These are phyloP conservation scores for Indicator indicator DNA, from an alignment of 2,113 vertebrate genomes.

Conservation along the genomic window DNA sequence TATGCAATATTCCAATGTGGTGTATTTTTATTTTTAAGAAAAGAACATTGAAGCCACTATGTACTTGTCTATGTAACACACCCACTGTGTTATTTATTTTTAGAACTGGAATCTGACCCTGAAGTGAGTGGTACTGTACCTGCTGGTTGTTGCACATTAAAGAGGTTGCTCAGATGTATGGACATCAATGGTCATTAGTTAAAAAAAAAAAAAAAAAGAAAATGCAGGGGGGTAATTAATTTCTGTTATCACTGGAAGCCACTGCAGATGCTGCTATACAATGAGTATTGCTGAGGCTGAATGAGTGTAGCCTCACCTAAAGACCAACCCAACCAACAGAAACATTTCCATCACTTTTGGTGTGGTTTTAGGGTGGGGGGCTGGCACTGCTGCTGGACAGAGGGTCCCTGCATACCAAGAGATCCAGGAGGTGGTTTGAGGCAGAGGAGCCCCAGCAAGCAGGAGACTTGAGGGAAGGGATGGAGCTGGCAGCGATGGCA, in stretches of 20 bases:
- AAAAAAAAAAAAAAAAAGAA: neutral
- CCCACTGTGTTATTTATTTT: slow-evolving; percentile 52
- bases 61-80: slow-evolving; percentile 57
- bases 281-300: neutral
- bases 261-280: neutral
- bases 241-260: neutral
- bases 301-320: neutral
- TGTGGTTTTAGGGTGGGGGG: neutral
- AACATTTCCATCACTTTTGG: neutral
- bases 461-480: accelerated
- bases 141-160: slow-evolving; percentile 71
- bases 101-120: slow-evolving; percentile 35
- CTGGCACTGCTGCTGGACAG: neutral
- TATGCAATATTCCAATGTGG: slow-evolving; percentile 54
- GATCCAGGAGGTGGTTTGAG: neutral
- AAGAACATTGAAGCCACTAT: slow-evolving; percentile 53
- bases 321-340: neutral
- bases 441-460: neutral
- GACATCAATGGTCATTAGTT: neutral
- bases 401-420: neutral
- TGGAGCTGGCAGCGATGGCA: neutral
- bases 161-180: slow-evolving; percentile 51
- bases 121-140: slow-evolving; percentile 51
- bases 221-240: neutral
- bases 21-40: slow-evolving; percentile 71